Evolutionary conservation across 2,113 vertebrate genomes (phyloP), one percentile per base, ranked within the genome.

Genomic region (Formicarius rufipectus): DNA sequence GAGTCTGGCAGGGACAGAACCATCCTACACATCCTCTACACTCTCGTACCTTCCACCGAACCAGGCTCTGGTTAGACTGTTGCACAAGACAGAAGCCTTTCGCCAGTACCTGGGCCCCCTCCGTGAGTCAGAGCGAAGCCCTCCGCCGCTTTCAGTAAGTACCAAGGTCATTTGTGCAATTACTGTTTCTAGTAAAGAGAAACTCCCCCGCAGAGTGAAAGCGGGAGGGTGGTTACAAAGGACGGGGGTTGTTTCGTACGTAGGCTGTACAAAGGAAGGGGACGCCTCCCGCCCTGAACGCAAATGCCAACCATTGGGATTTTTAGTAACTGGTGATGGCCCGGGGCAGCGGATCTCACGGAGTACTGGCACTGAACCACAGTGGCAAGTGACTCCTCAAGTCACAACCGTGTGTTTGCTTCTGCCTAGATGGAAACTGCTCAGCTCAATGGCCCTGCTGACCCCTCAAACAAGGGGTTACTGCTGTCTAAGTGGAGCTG

Each of bases 161-260:
- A 68, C 9, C 67, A 79, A 96, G 76, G 56, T 85, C 72, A 91
- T 77, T 82, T 89, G 74, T 81, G 37, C 83, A 89, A 81, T 45
- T 80, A 75, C 90, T 92, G 63, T 95, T 96, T 95, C 96, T 94
- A 97, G 94, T 92, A 94, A 96, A 94, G 80, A 96, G 30, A 86
- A 91, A 90, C 84, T 74, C 89, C 92, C 63, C 93, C 44, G 0
- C 49, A 63, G 47, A 67, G 85, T 33, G 75, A 75, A 82, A 77
- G 89, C 80, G 7, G 80, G 27, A 68, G 86, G 69, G 45, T 50
- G 73, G 86, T 76, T 94, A 80, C 56, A 55, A 76, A 73, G 55
- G 40, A 19, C 0, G 28, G 42, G 72, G 95, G 95, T 50, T 59
- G 63, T 84, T 87, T 83, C 78, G 5, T 28, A 23, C 0, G 31